Conservation (phyloP, 2,113 vertebrate species). For the Sisor rabdophorus region DNA sequence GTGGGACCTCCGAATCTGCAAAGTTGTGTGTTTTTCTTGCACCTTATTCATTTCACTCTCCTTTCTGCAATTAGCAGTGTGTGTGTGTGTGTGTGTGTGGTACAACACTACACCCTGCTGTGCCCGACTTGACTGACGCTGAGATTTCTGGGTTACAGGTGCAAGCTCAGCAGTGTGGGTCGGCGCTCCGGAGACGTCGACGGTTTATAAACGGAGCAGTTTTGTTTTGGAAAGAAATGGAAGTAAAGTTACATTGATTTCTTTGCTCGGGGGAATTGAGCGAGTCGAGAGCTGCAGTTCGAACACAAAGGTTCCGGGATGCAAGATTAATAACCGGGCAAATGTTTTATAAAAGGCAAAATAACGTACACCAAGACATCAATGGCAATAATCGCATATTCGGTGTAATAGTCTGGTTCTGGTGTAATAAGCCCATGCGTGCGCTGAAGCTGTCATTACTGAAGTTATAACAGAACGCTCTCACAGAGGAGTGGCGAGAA, state of each 20-base stretch:
- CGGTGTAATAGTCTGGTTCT: conserved; percentile 27
- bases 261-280: conserved; percentile 20
- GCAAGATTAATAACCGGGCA: conserved; percentile 31
- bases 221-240: conserved; percentile 2
- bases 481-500: conserved; percentile 11
- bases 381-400: conserved; percentile 26
- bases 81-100: background rate
- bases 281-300: conserved; percentile 1
- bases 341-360: conserved; percentile 32
- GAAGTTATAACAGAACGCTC: conserved; percentile 24
- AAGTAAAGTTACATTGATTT: conserved; percentile 12
- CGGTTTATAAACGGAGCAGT: conserved; percentile 23
- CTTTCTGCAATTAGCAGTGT: conserved; percentile 26
- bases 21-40: conserved; percentile 2
- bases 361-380: conserved; percentile 16
- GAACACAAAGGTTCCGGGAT: conserved; percentile 19
- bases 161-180: conserved; percentile 22
- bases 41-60: conserved; percentile 24
- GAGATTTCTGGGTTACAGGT: background rate
- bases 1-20: conserved; percentile 13
- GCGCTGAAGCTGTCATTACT: conserved; percentile 23
- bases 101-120: conserved; percentile 16
- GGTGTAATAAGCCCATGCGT: conserved; percentile 31
- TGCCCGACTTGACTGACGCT: conserved; percentile 8
- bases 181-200: background rate